Base-by-base conservation (phyloP, 2,888 invertebrate species). In the Belgica antarctica region DNA sequence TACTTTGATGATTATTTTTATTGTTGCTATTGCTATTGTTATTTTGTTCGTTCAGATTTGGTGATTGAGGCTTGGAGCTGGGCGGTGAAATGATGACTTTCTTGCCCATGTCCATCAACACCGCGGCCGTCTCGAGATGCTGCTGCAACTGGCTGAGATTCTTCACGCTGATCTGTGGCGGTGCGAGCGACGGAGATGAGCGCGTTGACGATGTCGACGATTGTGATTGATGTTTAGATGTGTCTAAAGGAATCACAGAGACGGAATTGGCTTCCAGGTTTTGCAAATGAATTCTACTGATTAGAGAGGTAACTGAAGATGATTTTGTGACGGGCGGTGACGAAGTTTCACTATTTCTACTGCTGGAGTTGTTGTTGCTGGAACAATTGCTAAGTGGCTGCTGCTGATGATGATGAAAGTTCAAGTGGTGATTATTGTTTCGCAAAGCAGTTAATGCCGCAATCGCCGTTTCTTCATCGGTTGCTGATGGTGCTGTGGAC, bases 391-490 rank as follows among this genome's bases (percentile, higher is more conserved):
- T 62, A 34, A 12, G 8, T 31, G 34, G 36, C 41, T 47, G 66
- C 12, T 57, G 62, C 36, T 65, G 63, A 12, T 70, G 69, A 19
- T 70, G 62, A 68, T 59, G 65, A 34, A 66, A 71, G 17, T 61
- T 36, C 52, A 68, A 47, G 19, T 69, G 61, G 72, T 72, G 61
- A 72, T 77, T 77, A 52, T 76, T 77, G 74, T 78, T 78, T 72
- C 79, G 77, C 62, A 80, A 73, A 74, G 80, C 80, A 52, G 80
- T 80, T 73, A 80, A 74, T 72, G 80, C 80, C 71, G 78, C 77
- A 34, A 79, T 80, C 71, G 80, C 80, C 75, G 79, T 78, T 73
- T 77, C 76, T 75, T 80, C 80, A 74, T 82, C 83, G 24, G 82
- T 83, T 41, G 82, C 82, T 27, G 41, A 71, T 69, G 61, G 70